phyloP scores from a whole-genome alignment of 2,113 vertebrate species.

The Hypomesus transpacificus region DNA sequence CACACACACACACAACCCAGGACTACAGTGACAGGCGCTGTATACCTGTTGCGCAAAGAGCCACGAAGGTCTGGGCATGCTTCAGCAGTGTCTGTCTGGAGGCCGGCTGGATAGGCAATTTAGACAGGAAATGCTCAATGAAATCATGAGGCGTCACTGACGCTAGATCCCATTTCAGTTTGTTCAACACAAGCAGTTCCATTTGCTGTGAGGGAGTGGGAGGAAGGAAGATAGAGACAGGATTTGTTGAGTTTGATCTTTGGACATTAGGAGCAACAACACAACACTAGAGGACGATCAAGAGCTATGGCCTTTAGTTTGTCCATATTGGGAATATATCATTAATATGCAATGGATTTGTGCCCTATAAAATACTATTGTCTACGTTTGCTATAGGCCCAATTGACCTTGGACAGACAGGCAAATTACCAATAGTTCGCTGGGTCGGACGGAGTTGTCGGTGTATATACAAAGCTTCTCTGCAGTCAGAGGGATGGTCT shows the following conservation, averaged over 20 bases:
- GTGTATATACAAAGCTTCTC: constrained; percentile 94
- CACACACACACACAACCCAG: neutral
- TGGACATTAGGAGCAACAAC: neutral
- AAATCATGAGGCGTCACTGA: constrained; percentile 91
- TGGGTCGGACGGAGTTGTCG: constrained; percentile 87
- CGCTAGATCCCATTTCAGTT: constrained; percentile 94
- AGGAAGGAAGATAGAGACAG: constrained; percentile 5
- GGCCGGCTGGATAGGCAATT: constrained; percentile 83
- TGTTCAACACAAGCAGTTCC: constrained; percentile 92
- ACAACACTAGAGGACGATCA: constrained; percentile 5
- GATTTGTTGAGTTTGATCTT: neutral
- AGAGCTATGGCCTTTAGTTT: too few relatives aligned
- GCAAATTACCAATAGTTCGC: constrained; percentile 85
- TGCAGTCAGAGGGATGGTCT: constrained; percentile 89
- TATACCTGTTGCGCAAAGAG: constrained; percentile 93
- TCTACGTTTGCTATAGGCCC: too few relatives aligned
- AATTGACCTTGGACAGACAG: too few relatives aligned
- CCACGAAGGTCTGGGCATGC: constrained; percentile 93
- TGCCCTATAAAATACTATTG: too few relatives aligned
- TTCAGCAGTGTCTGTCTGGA: constrained; percentile 87
- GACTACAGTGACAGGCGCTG: neutral
- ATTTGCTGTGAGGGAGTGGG: constrained; percentile 78
- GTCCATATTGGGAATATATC: neutral
- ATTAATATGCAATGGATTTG: neutral
- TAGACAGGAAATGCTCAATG: constrained; percentile 92